These are phyloP conservation scores for Zonitis immaculata DNA, from an alignment of 2,888 invertebrate genomes.

Conservation along the genomic window DNA sequence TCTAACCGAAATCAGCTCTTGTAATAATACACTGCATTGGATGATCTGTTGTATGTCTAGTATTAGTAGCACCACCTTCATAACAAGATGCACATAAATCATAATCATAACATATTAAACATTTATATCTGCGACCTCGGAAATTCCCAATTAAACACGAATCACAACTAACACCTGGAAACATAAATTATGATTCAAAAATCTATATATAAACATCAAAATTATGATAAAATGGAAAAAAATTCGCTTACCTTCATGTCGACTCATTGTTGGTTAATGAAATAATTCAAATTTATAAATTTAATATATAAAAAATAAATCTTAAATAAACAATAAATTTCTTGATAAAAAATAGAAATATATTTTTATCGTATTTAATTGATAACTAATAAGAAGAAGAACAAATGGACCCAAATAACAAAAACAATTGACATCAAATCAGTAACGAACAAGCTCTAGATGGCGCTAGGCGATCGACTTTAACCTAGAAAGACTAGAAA, in stretches of 20 bases:
- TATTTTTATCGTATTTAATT: too few relatives aligned
- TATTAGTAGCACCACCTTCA: conserved; percentile 86
- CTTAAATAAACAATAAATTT: too few relatives aligned
- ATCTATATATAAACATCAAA: not conserved
- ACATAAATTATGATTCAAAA: conserved; percentile 5
- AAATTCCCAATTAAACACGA: conserved; percentile 98
- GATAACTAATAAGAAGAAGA: too few relatives aligned
- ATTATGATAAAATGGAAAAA: not conserved
- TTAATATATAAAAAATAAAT: too few relatives aligned
- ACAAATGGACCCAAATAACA: too few relatives aligned
- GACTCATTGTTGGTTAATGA: conserved; percentile 26
- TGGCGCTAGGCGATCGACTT: too few relatives aligned
- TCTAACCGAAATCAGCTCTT: conserved; percentile 87
- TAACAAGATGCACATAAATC: conserved; percentile 97
- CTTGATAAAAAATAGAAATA: too few relatives aligned
- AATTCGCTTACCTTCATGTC: conserved; percentile 34
- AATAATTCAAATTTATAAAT: not conserved
- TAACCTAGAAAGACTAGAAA: too few relatives aligned
- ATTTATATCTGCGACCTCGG: conserved; percentile 96
- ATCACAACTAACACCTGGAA: conserved; percentile 97
- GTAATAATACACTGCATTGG: conserved; percentile 99
- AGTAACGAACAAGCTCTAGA: too few relatives aligned
- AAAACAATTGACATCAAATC: too few relatives aligned
- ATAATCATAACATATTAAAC: conserved; percentile 98
- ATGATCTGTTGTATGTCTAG: conserved; percentile 92